Evolutionary conservation across 2,113 vertebrate species (phyloP).

Genomic region (Emydocephalus ijimae): DNA sequence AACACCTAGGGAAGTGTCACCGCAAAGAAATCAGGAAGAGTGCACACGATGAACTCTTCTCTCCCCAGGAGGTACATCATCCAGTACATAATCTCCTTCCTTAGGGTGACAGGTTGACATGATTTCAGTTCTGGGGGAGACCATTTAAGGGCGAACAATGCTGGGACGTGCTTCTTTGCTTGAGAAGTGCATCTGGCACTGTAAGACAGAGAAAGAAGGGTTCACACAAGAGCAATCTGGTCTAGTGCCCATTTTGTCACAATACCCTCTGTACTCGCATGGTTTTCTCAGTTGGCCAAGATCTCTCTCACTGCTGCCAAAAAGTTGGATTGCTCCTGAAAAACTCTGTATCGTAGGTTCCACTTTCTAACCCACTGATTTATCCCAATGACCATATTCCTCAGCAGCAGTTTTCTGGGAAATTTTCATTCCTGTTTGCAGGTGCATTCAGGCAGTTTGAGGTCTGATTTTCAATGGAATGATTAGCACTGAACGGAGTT

Average conservation of each 20-base stretch:
- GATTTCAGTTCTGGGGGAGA: neutral
- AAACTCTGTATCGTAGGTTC: neutral
- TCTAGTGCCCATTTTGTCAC: neutral
- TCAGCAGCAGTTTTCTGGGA: neutral
- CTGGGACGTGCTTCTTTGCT: slow-evolving; percentile 6
- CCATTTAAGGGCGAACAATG: neutral
- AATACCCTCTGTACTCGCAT: neutral
- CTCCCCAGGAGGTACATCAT: slow-evolving; percentile 2
- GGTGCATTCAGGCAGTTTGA: neutral
- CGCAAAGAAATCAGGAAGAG: slow-evolving; percentile 16
- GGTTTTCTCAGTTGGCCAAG: neutral
- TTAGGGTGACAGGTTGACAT: neutral
- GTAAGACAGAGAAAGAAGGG: slow-evolving; percentile 2
- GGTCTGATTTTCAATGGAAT: neutral
- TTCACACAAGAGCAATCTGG: neutral
- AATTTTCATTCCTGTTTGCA: neutral
- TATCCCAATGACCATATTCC: neutral
- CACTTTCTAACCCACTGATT: neutral
- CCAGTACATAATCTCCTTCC: neutral
- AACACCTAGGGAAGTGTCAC: neutral
- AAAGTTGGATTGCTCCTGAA: neutral
- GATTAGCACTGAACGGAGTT: neutral
- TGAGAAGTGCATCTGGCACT: neutral
- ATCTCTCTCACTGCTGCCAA: neutral
- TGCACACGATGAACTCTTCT: neutral